These are phyloP conservation scores for Trigoniulus corallinus DNA, from an alignment of 1,140 invertebrate species.

Conservation along the genomic window DNA sequence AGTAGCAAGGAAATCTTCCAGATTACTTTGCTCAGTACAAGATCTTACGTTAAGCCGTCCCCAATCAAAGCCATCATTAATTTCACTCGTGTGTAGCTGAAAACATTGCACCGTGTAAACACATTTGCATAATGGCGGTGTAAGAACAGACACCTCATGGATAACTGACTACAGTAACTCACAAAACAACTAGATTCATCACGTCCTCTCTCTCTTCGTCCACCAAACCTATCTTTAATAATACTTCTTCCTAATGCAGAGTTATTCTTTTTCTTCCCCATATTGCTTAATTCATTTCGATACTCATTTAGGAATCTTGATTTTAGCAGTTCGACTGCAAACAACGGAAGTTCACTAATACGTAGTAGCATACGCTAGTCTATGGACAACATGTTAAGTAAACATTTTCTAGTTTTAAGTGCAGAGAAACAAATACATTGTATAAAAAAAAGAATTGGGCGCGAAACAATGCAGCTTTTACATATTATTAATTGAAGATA, in stretches of 20 bases:
- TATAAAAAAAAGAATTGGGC: too few species aligned
- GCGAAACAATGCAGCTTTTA: too few species aligned
- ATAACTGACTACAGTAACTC: constrained; percentile 10
- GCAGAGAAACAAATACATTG: too few species aligned
- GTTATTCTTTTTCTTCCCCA: constrained; percentile 45
- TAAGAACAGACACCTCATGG: constrained; percentile 9
- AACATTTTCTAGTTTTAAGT: too few species aligned
- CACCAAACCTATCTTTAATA: constrained; percentile 56
- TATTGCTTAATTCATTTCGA: too few species aligned
- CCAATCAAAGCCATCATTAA: constrained; percentile 82
- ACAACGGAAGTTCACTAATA: too few species aligned
- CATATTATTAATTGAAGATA: too few species aligned
- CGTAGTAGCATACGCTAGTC: too few species aligned
- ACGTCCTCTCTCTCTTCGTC: constrained; percentile 20
- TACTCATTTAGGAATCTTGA: too few species aligned
- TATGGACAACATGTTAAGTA: too few species aligned
- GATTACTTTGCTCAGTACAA: constrained; percentile 84
- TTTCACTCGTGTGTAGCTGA: constrained; percentile 68
- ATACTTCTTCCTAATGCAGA: constrained; percentile 44
- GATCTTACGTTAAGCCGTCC: constrained; percentile 74
- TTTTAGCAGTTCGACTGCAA: too few species aligned
- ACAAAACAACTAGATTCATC: constrained; percentile 10
- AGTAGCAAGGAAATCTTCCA: constrained; percentile 89
- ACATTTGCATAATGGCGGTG: not conserved
- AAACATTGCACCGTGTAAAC: constrained; percentile 18